These are phyloP conservation scores for Arctopsyche grandis DNA, from an alignment of 1,140 invertebrate genomes.

Conservation along the genomic window DNA sequence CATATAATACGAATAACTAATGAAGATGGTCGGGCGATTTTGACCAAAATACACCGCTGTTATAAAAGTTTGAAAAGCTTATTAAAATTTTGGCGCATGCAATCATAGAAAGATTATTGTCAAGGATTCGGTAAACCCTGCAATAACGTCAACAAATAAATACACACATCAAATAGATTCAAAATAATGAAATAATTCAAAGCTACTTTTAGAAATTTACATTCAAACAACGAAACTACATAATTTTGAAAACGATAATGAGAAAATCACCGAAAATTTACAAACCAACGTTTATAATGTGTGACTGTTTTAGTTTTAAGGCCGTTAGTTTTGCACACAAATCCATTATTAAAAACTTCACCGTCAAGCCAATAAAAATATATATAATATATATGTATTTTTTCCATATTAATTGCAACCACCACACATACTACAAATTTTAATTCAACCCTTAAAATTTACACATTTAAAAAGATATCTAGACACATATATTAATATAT, in stretches of 20 bases:
- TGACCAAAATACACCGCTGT: too few relatives aligned
- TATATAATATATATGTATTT: constrained; percentile 41
- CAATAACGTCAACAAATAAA: constrained; percentile 30
- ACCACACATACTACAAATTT: constrained; percentile 46
- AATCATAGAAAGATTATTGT: constrained; percentile 26
- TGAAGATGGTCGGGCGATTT: too few relatives aligned
- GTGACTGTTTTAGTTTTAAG: constrained; percentile 39
- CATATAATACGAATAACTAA: too few relatives aligned
- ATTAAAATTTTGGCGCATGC: background rate
- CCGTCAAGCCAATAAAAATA: constrained; percentile 53
- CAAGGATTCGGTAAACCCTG: constrained; percentile 50
- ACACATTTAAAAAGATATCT: constrained; percentile 55
- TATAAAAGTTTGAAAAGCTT: too few relatives aligned
- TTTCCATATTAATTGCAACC: constrained; percentile 31
- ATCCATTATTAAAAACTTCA: constrained; percentile 48
- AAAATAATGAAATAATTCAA: too few relatives aligned
- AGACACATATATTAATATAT: constrained; percentile 51
- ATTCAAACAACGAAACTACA: too few relatives aligned
- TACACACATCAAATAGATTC: background rate
- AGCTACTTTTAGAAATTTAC: too few relatives aligned
- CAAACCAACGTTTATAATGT: background rate
- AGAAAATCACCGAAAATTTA: background rate
- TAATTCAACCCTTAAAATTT: constrained; percentile 49
- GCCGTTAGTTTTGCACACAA: constrained; percentile 53
- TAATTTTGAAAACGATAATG: too few relatives aligned